These are phyloP conservation scores for Tapirus terrestris DNA, from an alignment of 2,113 vertebrate genomes.

Conservation along the genomic window DNA sequence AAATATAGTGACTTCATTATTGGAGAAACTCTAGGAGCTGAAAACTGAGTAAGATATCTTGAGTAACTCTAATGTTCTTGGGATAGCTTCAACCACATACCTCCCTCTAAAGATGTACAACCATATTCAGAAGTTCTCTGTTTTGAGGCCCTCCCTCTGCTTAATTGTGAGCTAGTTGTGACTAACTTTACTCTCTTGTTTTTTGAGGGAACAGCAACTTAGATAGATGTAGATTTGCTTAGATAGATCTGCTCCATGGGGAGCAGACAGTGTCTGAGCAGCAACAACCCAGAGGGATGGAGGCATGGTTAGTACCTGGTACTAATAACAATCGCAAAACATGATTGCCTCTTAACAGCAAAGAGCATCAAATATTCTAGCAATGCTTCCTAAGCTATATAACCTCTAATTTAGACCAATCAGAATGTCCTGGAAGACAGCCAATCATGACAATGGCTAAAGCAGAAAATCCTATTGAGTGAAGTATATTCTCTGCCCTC, in stretches of 20 bases:
- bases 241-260: background rate
- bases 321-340: background rate
- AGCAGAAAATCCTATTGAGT: background rate
- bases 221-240: background rate
- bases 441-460: background rate
- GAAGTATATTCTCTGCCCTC: background rate
- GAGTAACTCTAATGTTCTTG: background rate
- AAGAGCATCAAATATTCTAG: background rate
- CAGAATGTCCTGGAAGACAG: background rate
- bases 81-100: background rate
- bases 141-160: background rate
- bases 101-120: background rate
- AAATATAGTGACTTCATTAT: conserved; percentile 9
- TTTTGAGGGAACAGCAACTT: background rate
- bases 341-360: background rate
- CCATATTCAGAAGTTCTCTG: background rate
- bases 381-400: background rate
- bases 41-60: background rate
- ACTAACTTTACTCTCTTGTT: conserved; percentile 16
- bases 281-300: background rate
- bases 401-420: background rate
- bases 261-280: conserved; percentile 12
- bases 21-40: background rate
- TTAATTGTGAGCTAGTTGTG: background rate
- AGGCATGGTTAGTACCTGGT: background rate